A percentile compares a stretch with the other conserved stretches of the same genome.
phyloP scores from a whole-genome alignment of 1,140 invertebrate species.

The Zaprionus gabonicus region DNA sequence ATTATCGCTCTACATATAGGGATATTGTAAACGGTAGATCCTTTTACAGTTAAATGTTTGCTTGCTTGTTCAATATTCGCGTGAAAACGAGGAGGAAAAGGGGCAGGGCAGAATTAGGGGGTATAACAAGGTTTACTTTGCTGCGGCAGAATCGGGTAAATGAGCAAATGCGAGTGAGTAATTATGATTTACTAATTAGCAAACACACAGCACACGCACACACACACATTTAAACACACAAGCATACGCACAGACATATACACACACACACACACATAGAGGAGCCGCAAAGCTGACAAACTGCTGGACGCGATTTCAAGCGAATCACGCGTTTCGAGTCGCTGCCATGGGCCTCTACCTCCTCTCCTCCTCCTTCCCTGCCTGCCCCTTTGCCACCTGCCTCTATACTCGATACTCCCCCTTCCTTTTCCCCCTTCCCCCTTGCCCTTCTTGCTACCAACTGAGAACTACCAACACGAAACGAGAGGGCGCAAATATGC shows the following conservation, averaged over 20 bases:
- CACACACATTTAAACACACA: not conserved
- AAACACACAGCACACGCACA: constrained; percentile 51
- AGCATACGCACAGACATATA: not conserved
- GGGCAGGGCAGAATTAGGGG: not conserved
- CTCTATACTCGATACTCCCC: too few species aligned
- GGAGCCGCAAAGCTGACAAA: constrained; percentile 30
- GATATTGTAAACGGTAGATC: not conserved
- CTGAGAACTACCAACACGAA: too few species aligned
- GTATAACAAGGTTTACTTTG: constrained; percentile 1
- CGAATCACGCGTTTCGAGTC: not conserved
- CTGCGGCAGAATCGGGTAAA: constrained; percentile 51
- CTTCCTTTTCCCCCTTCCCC: too few species aligned
- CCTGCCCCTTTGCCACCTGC: too few species aligned
- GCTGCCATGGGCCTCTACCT: not conserved
- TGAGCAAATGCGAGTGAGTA: constrained; percentile 77
- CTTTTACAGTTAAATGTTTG: not conserved
- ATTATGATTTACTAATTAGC: constrained; percentile 83
- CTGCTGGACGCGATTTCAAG: constrained; percentile 3
- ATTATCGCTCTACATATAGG: not conserved
- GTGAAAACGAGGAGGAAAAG: not conserved
- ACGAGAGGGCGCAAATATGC: not conserved
- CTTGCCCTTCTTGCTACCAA: too few species aligned
- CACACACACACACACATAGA: not conserved
- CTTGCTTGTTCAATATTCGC: not conserved
- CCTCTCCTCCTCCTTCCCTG: too few species aligned